Conservation (phyloP, 1,140 invertebrate species). For the Philotrypesis tridentata region DNA sequence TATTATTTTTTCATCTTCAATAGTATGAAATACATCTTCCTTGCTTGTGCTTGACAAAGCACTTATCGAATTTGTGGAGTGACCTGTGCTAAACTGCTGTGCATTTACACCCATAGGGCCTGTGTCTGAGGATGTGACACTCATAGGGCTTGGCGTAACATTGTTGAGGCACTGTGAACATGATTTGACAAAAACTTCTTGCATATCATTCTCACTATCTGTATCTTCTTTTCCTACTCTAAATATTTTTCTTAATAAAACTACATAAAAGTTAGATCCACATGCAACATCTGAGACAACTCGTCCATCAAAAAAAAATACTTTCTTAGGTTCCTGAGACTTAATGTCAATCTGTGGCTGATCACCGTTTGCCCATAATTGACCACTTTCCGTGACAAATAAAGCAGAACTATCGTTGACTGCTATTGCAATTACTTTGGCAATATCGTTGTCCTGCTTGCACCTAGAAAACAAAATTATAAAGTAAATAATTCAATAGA, state of each 20-base stretch:
- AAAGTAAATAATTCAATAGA: too few relatives aligned
- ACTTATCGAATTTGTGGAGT: conserved; percentile 71
- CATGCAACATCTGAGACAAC: conserved; percentile 78
- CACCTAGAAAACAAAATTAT: conserved; percentile 60
- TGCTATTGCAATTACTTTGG: conserved; percentile 78
- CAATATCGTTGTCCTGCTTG: conserved; percentile 76
- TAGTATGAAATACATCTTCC: conserved; percentile 58
- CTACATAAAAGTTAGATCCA: conserved; percentile 81
- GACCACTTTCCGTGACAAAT: conserved; percentile 80
- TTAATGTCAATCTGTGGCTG: conserved; percentile 82
- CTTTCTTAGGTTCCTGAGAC: conserved; percentile 76
- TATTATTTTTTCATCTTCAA: conserved; percentile 55
- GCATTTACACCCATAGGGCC: conserved; percentile 69
- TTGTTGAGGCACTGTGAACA: conserved; percentile 78
- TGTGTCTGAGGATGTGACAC: conserved; percentile 71
- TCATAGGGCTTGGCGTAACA: conserved; percentile 62
- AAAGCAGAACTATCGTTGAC: conserved; percentile 77
- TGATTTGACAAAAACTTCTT: conserved; percentile 79
- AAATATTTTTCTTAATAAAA: conserved; percentile 77
- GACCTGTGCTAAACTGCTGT: conserved; percentile 75
- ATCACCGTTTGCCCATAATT: conserved; percentile 83
- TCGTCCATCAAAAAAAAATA: conserved; percentile 81
- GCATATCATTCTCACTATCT: conserved; percentile 76
- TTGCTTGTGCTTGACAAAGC: conserved; percentile 71
- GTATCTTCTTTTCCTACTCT: conserved; percentile 76